These are phyloP conservation scores for Amphiprion clarkii DNA, from an alignment of 2,797 vertebrate genomes.

Conservation along the genomic window DNA sequence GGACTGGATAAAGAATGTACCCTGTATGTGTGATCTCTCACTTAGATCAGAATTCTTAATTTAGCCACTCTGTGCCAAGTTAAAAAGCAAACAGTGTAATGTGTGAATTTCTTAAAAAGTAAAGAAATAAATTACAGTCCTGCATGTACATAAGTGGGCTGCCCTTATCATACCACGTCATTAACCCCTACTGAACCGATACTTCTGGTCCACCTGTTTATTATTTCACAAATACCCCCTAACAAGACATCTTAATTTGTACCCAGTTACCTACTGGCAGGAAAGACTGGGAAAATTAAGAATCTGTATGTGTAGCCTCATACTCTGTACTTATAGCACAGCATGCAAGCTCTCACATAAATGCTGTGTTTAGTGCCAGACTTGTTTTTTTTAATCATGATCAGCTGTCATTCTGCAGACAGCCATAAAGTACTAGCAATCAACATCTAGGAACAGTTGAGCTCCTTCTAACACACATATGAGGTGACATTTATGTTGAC, in stretches of 20 bases:
- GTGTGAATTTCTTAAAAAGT: conserved; percentile 15
- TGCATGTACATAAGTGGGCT: neutral
- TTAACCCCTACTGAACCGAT: conserved; percentile 1
- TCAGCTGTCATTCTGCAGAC: conserved; percentile 8
- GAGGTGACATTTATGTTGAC: conserved; percentile 13
- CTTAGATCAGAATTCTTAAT: conserved; percentile 15
- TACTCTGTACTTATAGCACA: neutral
- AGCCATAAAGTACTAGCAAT: neutral
- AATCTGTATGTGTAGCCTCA: neutral
- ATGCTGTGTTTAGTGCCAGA: neutral
- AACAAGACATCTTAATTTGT: neutral
- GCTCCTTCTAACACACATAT: neutral
- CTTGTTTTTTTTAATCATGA: neutral
- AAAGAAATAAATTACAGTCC: neutral
- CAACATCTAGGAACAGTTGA: conserved; percentile 22
- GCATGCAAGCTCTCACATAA: neutral
- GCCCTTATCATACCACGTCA: neutral
- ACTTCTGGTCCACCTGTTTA: neutral
- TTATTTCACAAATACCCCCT: neutral
- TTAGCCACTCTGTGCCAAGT: neutral
- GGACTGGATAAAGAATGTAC: neutral
- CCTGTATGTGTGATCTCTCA: conserved; percentile 1
- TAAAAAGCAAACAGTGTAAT: conserved; percentile 3
- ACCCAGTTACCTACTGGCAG: neutral
- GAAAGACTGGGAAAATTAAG: neutral